Conservation (phyloP, 2,888 invertebrate genomes). For the Lissocephala sabroskyi region DNA sequence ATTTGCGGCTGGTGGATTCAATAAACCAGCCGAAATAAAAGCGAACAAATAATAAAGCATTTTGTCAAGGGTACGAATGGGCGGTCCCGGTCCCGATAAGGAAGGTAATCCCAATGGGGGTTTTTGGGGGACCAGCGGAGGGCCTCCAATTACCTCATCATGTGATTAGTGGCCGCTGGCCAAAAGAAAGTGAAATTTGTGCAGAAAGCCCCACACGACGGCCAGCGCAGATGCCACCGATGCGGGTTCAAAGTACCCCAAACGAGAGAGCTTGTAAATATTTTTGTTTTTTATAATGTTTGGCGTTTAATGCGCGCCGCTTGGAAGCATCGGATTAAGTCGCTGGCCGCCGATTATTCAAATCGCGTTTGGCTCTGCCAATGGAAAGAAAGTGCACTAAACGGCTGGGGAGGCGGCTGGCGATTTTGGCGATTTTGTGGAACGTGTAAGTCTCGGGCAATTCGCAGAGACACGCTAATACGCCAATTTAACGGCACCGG, state of each 20-base stretch:
- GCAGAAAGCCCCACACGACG: slow-evolving; percentile 14
- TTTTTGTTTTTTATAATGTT: slow-evolving; percentile 1
- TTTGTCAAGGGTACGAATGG: too few relatives aligned
- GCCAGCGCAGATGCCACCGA: not conserved
- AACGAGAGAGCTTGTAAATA: not conserved
- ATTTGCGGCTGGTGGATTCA: not conserved
- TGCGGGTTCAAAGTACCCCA: slow-evolving; percentile 32
- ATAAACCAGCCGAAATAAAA: not conserved
- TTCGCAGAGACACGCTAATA: slow-evolving; percentile 32
- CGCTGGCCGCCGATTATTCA: too few relatives aligned
- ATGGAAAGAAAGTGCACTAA: too few relatives aligned
- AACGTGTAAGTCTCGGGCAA: slow-evolving; percentile 4
- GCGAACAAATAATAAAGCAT: not conserved
- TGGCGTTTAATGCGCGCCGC: not conserved
- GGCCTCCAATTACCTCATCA: slow-evolving; percentile 43
- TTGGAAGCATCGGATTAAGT: not conserved
- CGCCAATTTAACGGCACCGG: slow-evolving; percentile 44
- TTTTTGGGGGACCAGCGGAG: too few relatives aligned
- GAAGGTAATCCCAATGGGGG: too few relatives aligned
- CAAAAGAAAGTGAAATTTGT: slow-evolving; percentile 36
- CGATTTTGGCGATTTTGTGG: not conserved
- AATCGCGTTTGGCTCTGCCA: too few relatives aligned
- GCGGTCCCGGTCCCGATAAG: too few relatives aligned
- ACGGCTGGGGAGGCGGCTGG: too few relatives aligned
- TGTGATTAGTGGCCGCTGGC: slow-evolving; percentile 34